phyloP scores from a whole-genome alignment of 2,113 vertebrate genomes.

The Zosterops lateralis region DNA sequence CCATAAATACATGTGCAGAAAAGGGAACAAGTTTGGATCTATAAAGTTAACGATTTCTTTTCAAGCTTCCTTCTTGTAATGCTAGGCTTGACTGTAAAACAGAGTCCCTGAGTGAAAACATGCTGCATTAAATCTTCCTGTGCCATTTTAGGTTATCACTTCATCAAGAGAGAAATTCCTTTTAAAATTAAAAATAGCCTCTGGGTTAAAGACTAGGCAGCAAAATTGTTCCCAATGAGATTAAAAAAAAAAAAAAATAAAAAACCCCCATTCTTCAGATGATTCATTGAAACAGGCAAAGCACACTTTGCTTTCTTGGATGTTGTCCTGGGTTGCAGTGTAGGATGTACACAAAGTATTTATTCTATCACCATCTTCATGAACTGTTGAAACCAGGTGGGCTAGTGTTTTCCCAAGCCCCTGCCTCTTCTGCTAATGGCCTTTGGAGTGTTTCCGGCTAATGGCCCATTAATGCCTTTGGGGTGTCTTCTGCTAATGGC shows the following conservation, averaged over 20 bases:
- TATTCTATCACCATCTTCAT: no score
- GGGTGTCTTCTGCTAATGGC: no score
- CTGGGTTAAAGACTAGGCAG: not conserved
- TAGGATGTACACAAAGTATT: no score
- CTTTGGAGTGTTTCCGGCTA: no score
- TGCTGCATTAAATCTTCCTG: not conserved
- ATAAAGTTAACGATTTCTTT: not conserved
- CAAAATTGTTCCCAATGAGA: not conserved
- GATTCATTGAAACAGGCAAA: not conserved
- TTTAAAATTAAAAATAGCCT: conserved; percentile 17
- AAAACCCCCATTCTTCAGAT: not conserved
- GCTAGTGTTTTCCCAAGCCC: no score
- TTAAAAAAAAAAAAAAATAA: not conserved
- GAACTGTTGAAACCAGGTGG: no score
- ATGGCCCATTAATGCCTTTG: no score
- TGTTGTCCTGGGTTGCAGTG: no score
- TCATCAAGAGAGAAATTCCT: conserved; percentile 19
- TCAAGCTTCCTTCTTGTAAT: not conserved
- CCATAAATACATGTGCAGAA: not conserved
- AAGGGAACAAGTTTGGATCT: not conserved
- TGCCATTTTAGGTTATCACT: conserved; percentile 5
- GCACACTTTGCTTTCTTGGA: not conserved
- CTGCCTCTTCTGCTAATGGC: no score
- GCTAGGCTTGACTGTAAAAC: not conserved
- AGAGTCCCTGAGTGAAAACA: not conserved